These are phyloP conservation scores for Amiota communis DNA, from an alignment of 2,888 invertebrate species.

Conservation along the genomic window DNA sequence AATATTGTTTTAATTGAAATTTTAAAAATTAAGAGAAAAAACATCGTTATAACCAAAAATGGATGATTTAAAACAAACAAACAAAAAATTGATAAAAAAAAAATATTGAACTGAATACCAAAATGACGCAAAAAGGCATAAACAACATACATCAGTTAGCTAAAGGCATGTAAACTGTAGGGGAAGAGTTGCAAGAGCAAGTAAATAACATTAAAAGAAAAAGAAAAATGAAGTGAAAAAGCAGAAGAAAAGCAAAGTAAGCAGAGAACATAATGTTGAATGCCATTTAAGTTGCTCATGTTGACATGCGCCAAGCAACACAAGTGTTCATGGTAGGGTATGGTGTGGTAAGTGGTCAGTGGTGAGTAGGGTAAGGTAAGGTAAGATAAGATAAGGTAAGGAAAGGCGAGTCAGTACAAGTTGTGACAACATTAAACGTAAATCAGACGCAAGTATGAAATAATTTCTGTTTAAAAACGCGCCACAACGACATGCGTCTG, in stretches of 20 bases:
- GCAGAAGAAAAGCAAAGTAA: constrained; percentile 53
- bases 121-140: constrained; percentile 56
- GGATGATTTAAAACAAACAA: constrained; percentile 26
- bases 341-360: not conserved
- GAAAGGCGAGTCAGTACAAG: constrained; percentile 21
- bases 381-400: not conserved
- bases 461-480: constrained; percentile 59
- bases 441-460: constrained; percentile 63
- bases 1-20: constrained; percentile 63
- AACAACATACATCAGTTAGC: constrained; percentile 32
- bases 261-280: constrained; percentile 59
- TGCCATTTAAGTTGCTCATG: constrained; percentile 65
- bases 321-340: constrained; percentile 33
- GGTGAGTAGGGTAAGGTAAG: not conserved
- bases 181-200: not conserved
- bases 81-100: constrained; percentile 39
- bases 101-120: constrained; percentile 59
- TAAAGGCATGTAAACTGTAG: not conserved
- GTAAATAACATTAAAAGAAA: not conserved
- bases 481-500: constrained; percentile 34
- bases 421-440: constrained; percentile 39
- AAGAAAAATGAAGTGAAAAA: constrained; percentile 31
- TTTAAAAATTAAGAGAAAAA: constrained; percentile 44
- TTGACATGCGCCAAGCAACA: constrained; percentile 59
- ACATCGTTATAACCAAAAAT: constrained; percentile 64